Base-by-base conservation (phyloP, 2,888 invertebrate species). In the Crematogaster levior region DNA sequence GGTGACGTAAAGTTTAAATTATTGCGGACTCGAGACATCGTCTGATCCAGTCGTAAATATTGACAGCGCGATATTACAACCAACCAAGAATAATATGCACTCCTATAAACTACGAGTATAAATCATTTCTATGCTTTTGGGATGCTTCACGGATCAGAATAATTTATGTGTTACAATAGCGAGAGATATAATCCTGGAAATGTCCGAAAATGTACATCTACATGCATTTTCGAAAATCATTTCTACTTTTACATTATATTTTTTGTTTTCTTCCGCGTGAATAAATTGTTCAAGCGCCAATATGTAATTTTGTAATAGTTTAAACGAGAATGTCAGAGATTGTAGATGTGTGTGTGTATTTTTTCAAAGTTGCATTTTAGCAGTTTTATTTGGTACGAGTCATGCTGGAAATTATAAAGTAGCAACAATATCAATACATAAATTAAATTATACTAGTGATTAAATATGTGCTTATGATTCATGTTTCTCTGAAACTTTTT, bases 41-140 rank as follows among this genome's bases (percentile, higher is more conserved):
- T 60, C 10, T 60, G 72, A 30, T 58, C 30, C 27, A 58, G 58
- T 60, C 60, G 30, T 73, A 73, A 73, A 73, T 73, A 73, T 73
- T 58, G 72, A 73, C 72, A 73, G 58, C 56, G 40, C 15, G 43
- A 73, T 73, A 73, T 73, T 60, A 40, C 53, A 27, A 74, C 37
- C 46, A 43, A 63, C 65, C 53, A 68, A 66, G 56, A 81, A 75
- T 81, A 75, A 82, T 30, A 46, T 58, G 18, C 58, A 46, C 70
- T 30, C 34, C 12, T 18, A 34, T 56, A 56, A 70, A 30, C 43
- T 77, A 37, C 40, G 56, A 18, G 24, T 70, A 72, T 79, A 72
- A 43, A 70, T 56, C 37, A 53, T 21, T 70, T 70, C 30, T 24
- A 7, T 18, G 34, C 27, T 79, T 79, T 43, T 24, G 48, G 34